Percentiles rank a stretch among this genome's conserved stretches.
phyloP scores from a whole-genome alignment of 2,888 invertebrate genomes.

The Danaus chrysippus region DNA sequence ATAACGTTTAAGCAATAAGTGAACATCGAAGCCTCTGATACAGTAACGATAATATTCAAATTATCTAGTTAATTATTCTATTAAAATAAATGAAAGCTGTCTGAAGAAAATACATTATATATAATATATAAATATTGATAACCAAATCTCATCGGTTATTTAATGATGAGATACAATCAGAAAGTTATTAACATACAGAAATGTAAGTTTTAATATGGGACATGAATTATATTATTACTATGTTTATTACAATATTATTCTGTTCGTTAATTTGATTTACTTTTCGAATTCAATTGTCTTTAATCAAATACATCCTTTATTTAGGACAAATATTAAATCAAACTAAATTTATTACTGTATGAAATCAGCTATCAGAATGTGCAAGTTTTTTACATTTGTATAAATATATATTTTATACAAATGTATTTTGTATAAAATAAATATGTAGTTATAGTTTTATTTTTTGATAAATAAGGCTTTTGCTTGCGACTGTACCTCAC shows the following conservation, averaged over 20 bases:
- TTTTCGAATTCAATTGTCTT: too few relatives aligned
- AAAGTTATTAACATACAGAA: background rate
- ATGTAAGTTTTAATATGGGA: background rate
- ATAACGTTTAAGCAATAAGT: constrained; percentile 25
- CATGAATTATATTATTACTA: too few relatives aligned
- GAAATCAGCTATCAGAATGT: too few relatives aligned
- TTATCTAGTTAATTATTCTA: constrained; percentile 29
- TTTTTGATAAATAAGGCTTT: background rate
- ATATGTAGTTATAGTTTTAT: too few relatives aligned
- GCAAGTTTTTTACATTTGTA: too few relatives aligned
- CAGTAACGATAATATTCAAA: constrained; percentile 35
- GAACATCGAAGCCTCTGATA: constrained; percentile 25
- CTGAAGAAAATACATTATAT: constrained; percentile 16
- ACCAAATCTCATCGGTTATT: constrained; percentile 19
- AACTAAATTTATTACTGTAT: too few relatives aligned
- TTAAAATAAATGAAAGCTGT: constrained; percentile 36
- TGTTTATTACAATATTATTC: too few relatives aligned
- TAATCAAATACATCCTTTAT: too few relatives aligned
- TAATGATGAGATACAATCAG: constrained; percentile 11
- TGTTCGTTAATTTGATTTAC: background rate
- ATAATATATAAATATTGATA: constrained; percentile 27
- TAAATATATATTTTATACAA: too few relatives aligned
- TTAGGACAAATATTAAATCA: too few relatives aligned
- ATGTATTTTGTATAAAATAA: too few relatives aligned
- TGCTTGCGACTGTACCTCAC: background rate